Base-by-base conservation (phyloP, 2,113 vertebrate genomes). In the Nansenia antarctica region DNA sequence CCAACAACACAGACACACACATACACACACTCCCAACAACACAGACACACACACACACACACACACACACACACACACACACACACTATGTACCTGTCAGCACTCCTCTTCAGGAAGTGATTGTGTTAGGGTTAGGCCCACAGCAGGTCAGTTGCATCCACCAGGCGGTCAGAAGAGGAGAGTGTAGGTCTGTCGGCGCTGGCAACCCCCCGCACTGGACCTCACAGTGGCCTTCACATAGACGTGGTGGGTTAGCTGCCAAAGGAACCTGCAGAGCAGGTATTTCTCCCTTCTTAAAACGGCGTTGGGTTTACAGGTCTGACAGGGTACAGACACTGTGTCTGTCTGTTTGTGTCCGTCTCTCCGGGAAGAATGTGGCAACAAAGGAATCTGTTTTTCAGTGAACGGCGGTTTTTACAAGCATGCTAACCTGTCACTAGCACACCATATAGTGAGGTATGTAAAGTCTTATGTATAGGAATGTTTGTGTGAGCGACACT, bases 201-300 rank as follows among this genome's bases (percentile, higher is more conserved):
- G 32, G 49, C 37, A 20, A 35, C 37, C 62, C 53, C 59, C 45
- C 52, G 20, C 6, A 1, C 26, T 65, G 32, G n/a, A 35, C 29
- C 24, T 0, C 6, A 6, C 9, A 1, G 26, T 60, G 30, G 3
- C 65, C 60, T 72, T 18, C 64, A 53, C 57, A 65, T 73, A 2
- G 75, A 74, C 49, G 39, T 70, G 78, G 62, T 76, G 53, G 84
- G 82, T 86, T 79, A 82, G 68, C 32, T 49, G 32, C 76, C 1
- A 30, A 29, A 31, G 45, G 52, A 88, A 82, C 87, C 82, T 72
- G 90, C 82, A 65, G 32, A 85, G 34, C 86, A 63, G 78, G 86
- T 82, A 34, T 70, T 62, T 29, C 73, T 71, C 45, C 61, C 60
- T 68, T n/a, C n/a, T 45, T 3, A 37, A 74, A 58, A 62, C 35